Base-by-base conservation (phyloP, 2,113 vertebrate species). In the Aldabrachelys gigantea region DNA sequence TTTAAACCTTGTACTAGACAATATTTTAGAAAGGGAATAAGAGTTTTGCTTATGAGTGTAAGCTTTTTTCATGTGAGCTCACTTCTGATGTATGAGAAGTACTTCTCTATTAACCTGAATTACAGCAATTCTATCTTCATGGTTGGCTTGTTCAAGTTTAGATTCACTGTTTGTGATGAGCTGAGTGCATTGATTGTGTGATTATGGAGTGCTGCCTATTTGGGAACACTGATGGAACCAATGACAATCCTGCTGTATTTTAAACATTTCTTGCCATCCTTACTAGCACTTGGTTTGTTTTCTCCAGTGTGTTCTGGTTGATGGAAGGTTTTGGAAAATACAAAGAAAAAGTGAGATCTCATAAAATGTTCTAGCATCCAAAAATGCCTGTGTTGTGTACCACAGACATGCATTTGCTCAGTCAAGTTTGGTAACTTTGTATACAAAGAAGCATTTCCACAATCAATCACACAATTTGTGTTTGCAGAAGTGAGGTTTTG, bases 21-120 rank as follows among this genome's bases (percentile, higher is more conserved):
- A 8, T 35, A 35, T 82, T 96, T 96, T 91, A 57, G 41, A 31
- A 88, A 83, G 38, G 19, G 21, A 93, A 29, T 62, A 72, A 35
- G 91, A 80, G 8, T 85, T 87, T 54, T 83, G n/a, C 35, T 79
- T 25, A 44, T 41, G 57, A 90, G 25, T 31, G 59, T 80, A 47
- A 2, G 3, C 0, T 2, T 72, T 72, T 11, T n/a, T 72, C 19
- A 38, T 25, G 8, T 35, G 4, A 12, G 62, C 49, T 50, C n/a
- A 11, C 83, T 4, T 76, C 50, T 84, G 19, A 53, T 87, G 85
- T 91, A 76, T 5, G 2, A 7, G 19, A 85, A 87, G n/a, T 9
- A 2, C 65, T 31, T 87, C 41, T 91, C 57, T 21, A 72, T 72
- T 72, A 65, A 47, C 3, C 82, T 83, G 65, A 80, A 41, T 29